phyloP scores from a whole-genome alignment of 2,888 invertebrate genomes.

The Sycophila texana region DNA sequence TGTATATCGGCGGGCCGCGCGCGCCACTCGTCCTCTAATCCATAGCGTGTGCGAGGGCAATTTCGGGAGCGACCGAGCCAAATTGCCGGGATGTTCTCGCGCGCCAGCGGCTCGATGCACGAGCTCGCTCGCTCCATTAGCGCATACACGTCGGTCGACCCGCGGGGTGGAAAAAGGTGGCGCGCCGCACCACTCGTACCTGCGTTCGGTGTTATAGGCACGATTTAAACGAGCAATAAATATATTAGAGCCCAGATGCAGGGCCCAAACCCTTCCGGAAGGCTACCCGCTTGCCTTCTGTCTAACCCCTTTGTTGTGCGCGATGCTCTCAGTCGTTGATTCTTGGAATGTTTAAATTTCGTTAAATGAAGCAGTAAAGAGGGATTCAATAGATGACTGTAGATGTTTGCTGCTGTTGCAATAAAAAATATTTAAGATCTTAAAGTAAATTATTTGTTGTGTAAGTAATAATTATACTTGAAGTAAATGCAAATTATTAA shows the following conservation, averaged over 20 bases:
- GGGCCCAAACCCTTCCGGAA: too few relatives aligned
- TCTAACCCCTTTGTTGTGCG: too few relatives aligned
- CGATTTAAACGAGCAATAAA: constrained; percentile 58
- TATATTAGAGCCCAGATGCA: constrained; percentile 56
- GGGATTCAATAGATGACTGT: too few relatives aligned
- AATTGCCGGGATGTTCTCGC: constrained; percentile 51
- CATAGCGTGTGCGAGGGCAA: constrained; percentile 52
- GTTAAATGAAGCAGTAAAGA: too few relatives aligned
- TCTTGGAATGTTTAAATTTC: too few relatives aligned
- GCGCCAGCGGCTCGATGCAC: constrained; percentile 4
- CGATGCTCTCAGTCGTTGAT: too few relatives aligned
- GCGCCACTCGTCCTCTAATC: constrained; percentile 46
- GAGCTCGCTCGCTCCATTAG: not conserved
- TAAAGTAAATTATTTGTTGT: too few relatives aligned
- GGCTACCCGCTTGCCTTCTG: too few relatives aligned
- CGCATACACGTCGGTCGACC: not conserved
- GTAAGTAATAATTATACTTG: too few relatives aligned
- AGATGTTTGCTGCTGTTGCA: too few relatives aligned
- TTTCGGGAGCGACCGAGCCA: constrained; percentile 48
- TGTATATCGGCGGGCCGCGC: not conserved
- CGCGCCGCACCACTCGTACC: constrained; percentile 28
- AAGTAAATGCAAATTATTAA: too few relatives aligned
- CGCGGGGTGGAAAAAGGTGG: not conserved
- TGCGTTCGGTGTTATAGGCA: constrained; percentile 1
- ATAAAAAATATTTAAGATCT: too few relatives aligned